Base-by-base conservation (phyloP, 2,888 invertebrate species). In the Amiota mariae region DNA sequence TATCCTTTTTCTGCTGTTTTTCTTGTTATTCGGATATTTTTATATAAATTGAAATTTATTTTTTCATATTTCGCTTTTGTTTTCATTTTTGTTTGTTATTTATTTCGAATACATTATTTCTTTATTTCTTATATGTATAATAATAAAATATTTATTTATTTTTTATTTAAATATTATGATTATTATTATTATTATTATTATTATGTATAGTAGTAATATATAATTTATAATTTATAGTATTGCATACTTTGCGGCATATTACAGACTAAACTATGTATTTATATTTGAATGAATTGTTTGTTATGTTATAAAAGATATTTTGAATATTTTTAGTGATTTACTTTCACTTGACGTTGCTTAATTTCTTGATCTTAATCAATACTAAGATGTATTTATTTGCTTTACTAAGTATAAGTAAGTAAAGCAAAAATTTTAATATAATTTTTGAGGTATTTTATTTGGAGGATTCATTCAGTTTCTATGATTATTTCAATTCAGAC, bases 231-330 rank as follows among this genome's bases (percentile, higher is more conserved):
- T 82, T 74, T 82, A 78, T 81, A 85, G 81, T 83, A 81, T 83
- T 83, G 86, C 85, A 82, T 85, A 82, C 83, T 85, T 84, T 85
- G 86, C 77, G 82, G 85, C 80, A 75, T 82, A 79, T 84, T 81
- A 56, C 67, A 75, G 73, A 85, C 85, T 85, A 83, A 70, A 71
- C 74, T 77, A 46, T 24, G n/a, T 11, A 20, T 6, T 18, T 18
- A 12, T 59, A 4, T 59, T 9, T 56, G 10, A 15, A 8, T 56
- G 18, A 15, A 15, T 56, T 15, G 56, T 54, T 54, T 54, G 15
- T 54, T 13, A 13, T 54, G 13, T 51, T 57, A 6, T 36, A 59
- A 59, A 18, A 15, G 59, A 11, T 59, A 15, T 63, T 36, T 13
- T 18, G 63, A 46, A 12, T 15, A 36, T 54, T 24, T 71, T 49